phyloP scores from a whole-genome alignment of 2,113 vertebrate genomes.

The Mohoua ochrocephala region DNA sequence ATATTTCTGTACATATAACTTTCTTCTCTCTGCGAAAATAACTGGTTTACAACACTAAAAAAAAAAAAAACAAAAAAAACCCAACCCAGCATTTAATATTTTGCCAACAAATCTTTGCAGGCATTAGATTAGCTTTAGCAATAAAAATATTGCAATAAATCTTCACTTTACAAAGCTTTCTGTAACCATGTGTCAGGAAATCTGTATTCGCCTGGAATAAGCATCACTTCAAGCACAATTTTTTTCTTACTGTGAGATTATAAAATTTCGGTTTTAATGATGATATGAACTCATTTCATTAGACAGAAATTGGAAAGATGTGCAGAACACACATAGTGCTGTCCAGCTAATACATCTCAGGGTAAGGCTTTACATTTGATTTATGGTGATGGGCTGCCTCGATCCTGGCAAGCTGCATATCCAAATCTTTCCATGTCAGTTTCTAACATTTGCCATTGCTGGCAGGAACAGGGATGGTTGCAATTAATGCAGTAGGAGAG shows the following conservation, averaged over 20 bases:
- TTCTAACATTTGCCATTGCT: not conserved
- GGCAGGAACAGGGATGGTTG: not conserved
- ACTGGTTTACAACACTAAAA: not conserved
- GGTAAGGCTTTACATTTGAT: not conserved
- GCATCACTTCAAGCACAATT: not conserved
- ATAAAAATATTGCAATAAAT: not conserved
- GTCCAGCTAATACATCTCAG: not conserved
- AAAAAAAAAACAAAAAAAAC: not conserved
- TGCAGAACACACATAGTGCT: not conserved
- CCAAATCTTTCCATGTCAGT: not conserved
- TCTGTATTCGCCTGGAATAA: not conserved
- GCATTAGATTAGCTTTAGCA: not conserved
- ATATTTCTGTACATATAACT: not conserved
- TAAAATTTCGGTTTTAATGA: not conserved
- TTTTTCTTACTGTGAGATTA: not conserved
- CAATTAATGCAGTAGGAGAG: not conserved
- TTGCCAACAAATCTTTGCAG: not conserved
- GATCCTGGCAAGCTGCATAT: not conserved
- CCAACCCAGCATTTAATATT: not conserved
- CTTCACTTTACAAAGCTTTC: not conserved
- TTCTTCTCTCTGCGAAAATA: not conserved
- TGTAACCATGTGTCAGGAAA: not conserved
- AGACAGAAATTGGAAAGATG: not conserved
- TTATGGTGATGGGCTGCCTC: rapidly evolving
- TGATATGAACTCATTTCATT: not conserved